phyloP scores from a whole-genome alignment of 2,113 vertebrate species.

The Mellivora capensis region DNA sequence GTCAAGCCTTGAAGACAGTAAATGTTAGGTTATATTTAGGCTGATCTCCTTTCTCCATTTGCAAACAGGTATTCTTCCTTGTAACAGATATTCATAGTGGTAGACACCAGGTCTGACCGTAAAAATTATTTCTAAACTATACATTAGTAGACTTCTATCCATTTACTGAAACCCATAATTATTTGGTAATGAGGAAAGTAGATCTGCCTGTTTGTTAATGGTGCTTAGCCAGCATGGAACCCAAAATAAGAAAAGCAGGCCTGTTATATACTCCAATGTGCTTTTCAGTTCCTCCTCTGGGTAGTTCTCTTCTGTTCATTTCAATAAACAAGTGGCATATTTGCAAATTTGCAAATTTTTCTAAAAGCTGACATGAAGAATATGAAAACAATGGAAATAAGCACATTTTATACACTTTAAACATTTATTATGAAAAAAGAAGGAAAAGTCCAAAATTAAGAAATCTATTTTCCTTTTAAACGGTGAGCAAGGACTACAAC shows the following conservation, averaged over 20 bases:
- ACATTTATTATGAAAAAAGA: conserved; percentile 32
- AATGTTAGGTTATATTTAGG: background rate
- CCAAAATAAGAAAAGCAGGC: background rate
- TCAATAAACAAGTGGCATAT: background rate
- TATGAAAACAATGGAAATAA: conserved; percentile 35
- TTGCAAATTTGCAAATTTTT: background rate
- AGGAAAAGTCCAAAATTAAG: background rate
- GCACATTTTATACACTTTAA: conserved; percentile 22
- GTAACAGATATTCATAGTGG: background rate
- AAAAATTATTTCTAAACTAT: background rate
- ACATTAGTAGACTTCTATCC: background rate
- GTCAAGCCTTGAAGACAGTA: background rate
- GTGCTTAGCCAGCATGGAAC: background rate
- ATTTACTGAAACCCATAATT: background rate
- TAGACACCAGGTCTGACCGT: background rate
- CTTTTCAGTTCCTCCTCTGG: conserved; percentile 11
- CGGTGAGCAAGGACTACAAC: background rate
- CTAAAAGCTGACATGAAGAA: conserved; percentile 25
- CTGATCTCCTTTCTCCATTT: background rate
- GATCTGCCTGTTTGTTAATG: background rate
- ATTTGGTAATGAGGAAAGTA: background rate
- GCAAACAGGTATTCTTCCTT: background rate
- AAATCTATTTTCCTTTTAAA: background rate
- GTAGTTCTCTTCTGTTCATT: background rate
- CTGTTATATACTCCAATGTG: background rate